Conservation (phyloP, 2,888 invertebrate genomes). For the Stenotaenia linearis region DNA sequence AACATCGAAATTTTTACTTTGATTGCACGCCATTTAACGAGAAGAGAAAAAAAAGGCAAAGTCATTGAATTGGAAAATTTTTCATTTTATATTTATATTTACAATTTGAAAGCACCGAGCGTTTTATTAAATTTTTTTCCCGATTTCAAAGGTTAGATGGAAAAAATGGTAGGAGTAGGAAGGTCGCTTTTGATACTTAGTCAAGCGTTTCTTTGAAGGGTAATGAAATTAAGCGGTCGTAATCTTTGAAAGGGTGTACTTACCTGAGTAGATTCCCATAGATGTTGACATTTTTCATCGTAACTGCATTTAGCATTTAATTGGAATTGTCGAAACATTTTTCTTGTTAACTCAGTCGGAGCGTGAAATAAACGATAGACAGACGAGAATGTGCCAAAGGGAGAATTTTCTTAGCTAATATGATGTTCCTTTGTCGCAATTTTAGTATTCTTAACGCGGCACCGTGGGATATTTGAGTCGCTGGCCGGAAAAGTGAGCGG, state of each 20-base stretch:
- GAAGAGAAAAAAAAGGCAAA: too few relatives aligned
- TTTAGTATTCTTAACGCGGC: constrained; percentile 7
- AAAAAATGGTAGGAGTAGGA: neutral
- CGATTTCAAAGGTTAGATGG: neutral
- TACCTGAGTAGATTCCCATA: neutral
- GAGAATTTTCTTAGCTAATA: constrained; percentile 15
- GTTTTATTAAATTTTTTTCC: neutral
- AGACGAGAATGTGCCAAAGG: neutral
- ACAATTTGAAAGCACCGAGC: too few relatives aligned
- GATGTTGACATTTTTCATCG: neutral
- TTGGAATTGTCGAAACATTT: neutral
- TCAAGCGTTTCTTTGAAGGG: neutral
- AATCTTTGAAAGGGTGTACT: neutral
- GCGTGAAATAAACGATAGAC: constrained; percentile 10
- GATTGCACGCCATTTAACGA: neutral
- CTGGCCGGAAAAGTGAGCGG: neutral
- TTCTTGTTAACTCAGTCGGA: neutral
- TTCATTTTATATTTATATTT: too few relatives aligned
- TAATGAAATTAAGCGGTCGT: neutral
- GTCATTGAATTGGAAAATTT: too few relatives aligned
- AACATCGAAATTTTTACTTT: neutral
- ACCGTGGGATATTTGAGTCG: constrained; percentile 13
- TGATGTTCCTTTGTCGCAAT: neutral
- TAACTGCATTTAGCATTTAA: neutral
- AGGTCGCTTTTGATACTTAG: neutral